These are phyloP conservation scores for Trachymyrmex septentrionalis DNA, from an alignment of 1,140 invertebrate species.

Conservation along the genomic window DNA sequence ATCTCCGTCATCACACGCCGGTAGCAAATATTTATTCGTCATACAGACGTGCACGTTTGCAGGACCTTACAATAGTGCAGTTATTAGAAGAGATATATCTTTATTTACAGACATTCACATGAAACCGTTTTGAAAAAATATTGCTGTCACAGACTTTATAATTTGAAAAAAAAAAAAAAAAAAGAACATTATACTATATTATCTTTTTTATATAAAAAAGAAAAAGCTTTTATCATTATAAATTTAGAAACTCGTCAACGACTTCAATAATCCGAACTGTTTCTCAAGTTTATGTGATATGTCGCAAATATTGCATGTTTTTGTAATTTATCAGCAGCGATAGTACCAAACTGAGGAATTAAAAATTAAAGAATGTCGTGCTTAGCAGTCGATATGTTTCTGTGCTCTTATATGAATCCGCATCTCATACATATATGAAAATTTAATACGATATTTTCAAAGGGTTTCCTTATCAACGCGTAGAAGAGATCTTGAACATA, in stretches of 20 bases:
- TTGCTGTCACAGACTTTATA: not conserved
- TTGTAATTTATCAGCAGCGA: not conserved
- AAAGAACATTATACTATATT: not conserved
- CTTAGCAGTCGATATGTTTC: not conserved
- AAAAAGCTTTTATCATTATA: not conserved
- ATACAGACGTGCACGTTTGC: slow-evolving; percentile 1
- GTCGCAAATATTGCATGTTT: not conserved
- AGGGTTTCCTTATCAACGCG: not conserved
- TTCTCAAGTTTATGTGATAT: not conserved
- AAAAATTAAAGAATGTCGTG: not conserved
- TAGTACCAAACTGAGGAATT: not conserved
- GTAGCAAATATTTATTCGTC: slow-evolving; percentile 54
- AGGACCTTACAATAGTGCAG: slow-evolving; percentile 14
- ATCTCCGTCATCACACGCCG: slow-evolving; percentile 27
- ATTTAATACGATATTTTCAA: not conserved
- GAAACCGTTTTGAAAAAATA: not conserved
- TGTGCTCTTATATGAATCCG: not conserved
- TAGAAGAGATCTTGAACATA: not conserved
- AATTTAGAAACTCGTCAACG: not conserved
- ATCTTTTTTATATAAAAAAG: not conserved
- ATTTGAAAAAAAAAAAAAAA: not conserved
- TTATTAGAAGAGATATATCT: not conserved
- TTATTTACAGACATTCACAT: not conserved
- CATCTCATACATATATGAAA: not conserved
- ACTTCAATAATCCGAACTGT: not conserved